Evolutionary conservation across 1,140 invertebrate species (phyloP).

Genomic region (Octopus sinensis): DNA sequence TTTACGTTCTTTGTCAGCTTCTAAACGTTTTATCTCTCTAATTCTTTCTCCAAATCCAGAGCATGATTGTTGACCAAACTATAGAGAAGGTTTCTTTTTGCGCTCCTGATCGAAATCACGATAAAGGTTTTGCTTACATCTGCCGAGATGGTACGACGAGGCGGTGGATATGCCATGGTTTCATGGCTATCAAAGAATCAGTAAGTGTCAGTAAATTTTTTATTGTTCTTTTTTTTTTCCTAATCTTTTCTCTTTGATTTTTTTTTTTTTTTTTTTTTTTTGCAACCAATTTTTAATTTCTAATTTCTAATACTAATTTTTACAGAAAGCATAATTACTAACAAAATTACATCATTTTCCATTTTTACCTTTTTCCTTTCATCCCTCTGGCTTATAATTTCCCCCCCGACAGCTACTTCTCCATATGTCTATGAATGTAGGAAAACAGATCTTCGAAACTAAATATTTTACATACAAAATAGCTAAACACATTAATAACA

Average conservation of each 20-base stretch:
- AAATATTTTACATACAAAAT: too few species aligned
- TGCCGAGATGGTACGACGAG: conserved; percentile 79
- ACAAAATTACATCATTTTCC: neutral
- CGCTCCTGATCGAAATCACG: conserved; percentile 96
- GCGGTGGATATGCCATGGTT: conserved; percentile 99
- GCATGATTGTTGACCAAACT: conserved; percentile 98
- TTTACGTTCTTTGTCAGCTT: too few species aligned
- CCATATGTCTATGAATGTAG: too few species aligned
- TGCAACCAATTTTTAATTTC: too few species aligned
- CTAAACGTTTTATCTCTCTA: too few species aligned
- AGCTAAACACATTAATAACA: too few species aligned
- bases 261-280: conserved; percentile 24
- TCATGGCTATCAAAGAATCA: conserved; percentile 91
- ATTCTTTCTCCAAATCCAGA: conserved; percentile 55
- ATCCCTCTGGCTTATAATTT: neutral
- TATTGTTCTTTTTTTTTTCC: neutral
- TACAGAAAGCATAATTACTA: too few species aligned
- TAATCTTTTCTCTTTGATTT: conserved; percentile 24
- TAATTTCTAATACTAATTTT: too few species aligned
- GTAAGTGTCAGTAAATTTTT: conserved; percentile 59
- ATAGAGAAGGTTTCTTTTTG: conserved; percentile 99
- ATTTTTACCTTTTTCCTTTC: conserved; percentile 20
- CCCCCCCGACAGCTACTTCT: too few species aligned
- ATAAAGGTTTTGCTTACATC: conserved; percentile 94
- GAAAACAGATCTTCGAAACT: too few species aligned